Conservation (phyloP, 2,797 vertebrate species). For the Orestias chungarensis region DNA sequence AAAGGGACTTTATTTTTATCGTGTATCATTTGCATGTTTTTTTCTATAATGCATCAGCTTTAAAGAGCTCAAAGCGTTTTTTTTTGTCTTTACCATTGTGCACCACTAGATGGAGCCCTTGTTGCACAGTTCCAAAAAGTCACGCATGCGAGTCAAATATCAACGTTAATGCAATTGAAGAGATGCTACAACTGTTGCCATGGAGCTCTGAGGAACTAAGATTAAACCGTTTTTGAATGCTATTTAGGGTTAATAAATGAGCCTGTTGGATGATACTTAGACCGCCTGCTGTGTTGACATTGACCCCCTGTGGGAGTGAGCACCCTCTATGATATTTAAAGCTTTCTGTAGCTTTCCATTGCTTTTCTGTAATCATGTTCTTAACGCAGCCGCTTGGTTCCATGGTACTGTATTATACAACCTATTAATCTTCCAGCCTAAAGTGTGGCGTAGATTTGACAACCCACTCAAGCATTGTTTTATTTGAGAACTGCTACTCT, state of each 20-base stretch:
- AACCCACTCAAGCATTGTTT: slow-evolving; percentile 2
- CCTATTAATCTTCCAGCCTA: slow-evolving; percentile 11
- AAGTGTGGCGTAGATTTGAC: slow-evolving; percentile 9
- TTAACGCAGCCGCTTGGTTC: slow-evolving; percentile 17
- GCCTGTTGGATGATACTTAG: slow-evolving; percentile 14
- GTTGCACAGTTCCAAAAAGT: background rate
- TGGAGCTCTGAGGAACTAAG: slow-evolving; percentile 40
- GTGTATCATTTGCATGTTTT: background rate
- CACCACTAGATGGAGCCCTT: slow-evolving; percentile 56
- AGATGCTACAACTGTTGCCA: slow-evolving; percentile 65
- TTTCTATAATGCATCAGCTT: too few species aligned
- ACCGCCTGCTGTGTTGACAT: slow-evolving; percentile 14
- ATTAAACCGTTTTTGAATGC: slow-evolving; percentile 40
- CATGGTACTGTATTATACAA: background rate
- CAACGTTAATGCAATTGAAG: slow-evolving; percentile 2
- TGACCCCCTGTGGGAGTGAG: slow-evolving; percentile 4
- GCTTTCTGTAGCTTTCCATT: background rate
- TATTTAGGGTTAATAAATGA: slow-evolving; percentile 46
- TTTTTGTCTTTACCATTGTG: background rate
- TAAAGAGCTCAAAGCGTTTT: too few species aligned
- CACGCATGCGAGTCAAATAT: background rate
- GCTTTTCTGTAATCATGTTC: slow-evolving; percentile 4
- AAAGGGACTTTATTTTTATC: background rate
- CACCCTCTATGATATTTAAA: background rate
- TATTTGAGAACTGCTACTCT: slow-evolving; percentile 15